These are phyloP conservation scores for Holothuria leucospilota DNA, from an alignment of 53 echinoderm and acorn worm species.

Conservation along the genomic window DNA sequence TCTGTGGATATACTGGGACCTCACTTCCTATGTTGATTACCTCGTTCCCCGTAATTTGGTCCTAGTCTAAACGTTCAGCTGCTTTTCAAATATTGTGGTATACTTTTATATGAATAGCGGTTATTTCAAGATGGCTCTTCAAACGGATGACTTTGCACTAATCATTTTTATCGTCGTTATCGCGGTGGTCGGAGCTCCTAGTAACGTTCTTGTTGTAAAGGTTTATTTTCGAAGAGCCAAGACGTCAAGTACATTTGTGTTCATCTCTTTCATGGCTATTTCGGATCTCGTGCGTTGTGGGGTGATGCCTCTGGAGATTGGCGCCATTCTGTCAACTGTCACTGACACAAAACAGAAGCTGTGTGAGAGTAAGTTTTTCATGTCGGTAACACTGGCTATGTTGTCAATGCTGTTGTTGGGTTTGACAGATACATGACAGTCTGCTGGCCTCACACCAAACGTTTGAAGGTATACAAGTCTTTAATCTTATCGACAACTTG, in stretches of 20 bases:
- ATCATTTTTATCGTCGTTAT: too few species aligned
- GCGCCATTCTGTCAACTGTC: not conserved
- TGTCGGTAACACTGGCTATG: not conserved
- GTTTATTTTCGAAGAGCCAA: not conserved
- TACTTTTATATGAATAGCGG: too few species aligned
- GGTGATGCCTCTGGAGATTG: not conserved
- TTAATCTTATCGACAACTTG: not conserved
- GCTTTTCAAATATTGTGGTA: too few species aligned
- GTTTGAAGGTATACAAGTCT: not conserved
- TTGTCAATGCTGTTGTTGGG: slow-evolving; percentile 3
- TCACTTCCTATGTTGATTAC: too few species aligned
- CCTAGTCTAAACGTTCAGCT: too few species aligned
- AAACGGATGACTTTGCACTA: too few species aligned
- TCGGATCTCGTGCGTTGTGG: slow-evolving; percentile 7
- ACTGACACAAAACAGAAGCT: not conserved
- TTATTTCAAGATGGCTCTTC: too few species aligned
- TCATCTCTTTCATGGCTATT: slow-evolving; percentile 9
- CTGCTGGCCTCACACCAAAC: not conserved
- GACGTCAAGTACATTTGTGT: not conserved
- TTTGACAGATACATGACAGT: slow-evolving; percentile 5
- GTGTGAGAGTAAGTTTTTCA: not conserved
- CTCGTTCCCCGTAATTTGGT: too few species aligned
- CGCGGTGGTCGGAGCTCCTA: not conserved
- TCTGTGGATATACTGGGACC: too few species aligned
- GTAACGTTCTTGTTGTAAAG: slow-evolving; percentile 4